Evolutionary conservation across 1,140 invertebrate species (phyloP), one percentile per base, ranked within the genome.

Genomic region (Drosophila busckii): DNA sequence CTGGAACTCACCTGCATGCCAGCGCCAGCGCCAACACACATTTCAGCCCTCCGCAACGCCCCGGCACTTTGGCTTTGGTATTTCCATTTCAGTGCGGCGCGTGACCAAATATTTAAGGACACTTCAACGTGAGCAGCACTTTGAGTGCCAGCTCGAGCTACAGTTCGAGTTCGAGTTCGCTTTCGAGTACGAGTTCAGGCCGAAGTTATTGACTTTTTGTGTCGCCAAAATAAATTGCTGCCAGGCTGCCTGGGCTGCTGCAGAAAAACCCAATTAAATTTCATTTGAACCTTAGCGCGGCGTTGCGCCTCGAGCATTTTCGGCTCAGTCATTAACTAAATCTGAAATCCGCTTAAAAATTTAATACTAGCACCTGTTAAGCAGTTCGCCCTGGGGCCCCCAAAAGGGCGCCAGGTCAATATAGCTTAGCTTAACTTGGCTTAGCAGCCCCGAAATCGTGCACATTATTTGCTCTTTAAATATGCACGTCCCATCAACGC

Each of bases 91-190:
- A 44, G 20, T 69, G 52, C 56, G 45, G 59, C 64, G 75, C 73
- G 69, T 80, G 73, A 80, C 73, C 73, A 80, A 80, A 82, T 82
- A 80, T 80, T 82, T 73, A 69, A 73, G 66, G 68, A 56, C 63
- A 52, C 78, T 80, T n/a, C 75, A 46, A 70, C 68, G 62, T 73
- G 69, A 70, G 60, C 37, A 49, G 70, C 70, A 64, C 73, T 80
- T 29, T 34, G 59, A 70, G 66, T 50, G 44, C 38, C 17, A 22
- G 55, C 46, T 52, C 28, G 17, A 16, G 46, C 46, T 42, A 41
- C 23, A 46, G 23, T 35, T 55, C 22, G 20, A 53, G 40, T 50
- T 59, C 45, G 45, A 58, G 16, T 22, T 40, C 17, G 17, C n/a
- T n/a, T n/a, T 19, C 28, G 42, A 28, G 7, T 7, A 45, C 8